Evolutionary conservation across 2,888 invertebrate species (phyloP).

Genomic region (Diarsia brunnea): DNA sequence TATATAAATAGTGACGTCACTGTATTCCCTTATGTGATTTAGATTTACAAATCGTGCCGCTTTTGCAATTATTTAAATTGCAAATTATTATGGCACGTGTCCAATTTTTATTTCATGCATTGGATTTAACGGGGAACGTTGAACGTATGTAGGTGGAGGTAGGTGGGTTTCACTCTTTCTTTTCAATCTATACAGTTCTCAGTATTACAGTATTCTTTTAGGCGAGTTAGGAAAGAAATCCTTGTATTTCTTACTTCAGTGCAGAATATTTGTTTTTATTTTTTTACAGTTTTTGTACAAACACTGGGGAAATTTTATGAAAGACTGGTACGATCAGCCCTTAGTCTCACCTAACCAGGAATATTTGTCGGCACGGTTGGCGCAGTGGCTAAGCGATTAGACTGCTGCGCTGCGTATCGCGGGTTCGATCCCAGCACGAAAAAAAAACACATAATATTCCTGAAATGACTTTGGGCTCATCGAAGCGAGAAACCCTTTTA

Average conservation of each 20-base stretch:
- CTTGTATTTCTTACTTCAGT: not conserved
- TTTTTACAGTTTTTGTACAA: not conserved
- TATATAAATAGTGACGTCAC: slow-evolving; percentile 33
- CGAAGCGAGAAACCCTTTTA: too few relatives aligned
- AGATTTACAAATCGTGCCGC: slow-evolving; percentile 42
- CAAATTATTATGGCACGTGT: slow-evolving; percentile 47
- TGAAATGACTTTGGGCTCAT: not conserved
- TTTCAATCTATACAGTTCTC: not conserved
- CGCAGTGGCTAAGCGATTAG: too few relatives aligned
- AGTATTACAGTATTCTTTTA: not conserved
- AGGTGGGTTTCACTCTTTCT: not conserved
- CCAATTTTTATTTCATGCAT: slow-evolving; percentile 41
- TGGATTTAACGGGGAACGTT: slow-evolving; percentile 20
- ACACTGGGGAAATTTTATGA: not conserved
- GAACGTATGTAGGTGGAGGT: slow-evolving; percentile 20
- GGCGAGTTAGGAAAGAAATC: not conserved
- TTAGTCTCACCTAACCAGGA: not conserved
- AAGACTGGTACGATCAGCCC: not conserved
- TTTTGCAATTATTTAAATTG: slow-evolving; percentile 44
- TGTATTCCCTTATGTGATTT: slow-evolving; percentile 43
- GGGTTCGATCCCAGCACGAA: too few relatives aligned
- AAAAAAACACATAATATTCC: too few relatives aligned
- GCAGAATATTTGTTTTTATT: not conserved
- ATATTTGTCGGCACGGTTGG: too few relatives aligned
- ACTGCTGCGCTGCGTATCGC: too few relatives aligned